These are phyloP conservation scores for Pygoscelis adeliae DNA, from an alignment of 2,113 vertebrate genomes.

Conservation along the genomic window DNA sequence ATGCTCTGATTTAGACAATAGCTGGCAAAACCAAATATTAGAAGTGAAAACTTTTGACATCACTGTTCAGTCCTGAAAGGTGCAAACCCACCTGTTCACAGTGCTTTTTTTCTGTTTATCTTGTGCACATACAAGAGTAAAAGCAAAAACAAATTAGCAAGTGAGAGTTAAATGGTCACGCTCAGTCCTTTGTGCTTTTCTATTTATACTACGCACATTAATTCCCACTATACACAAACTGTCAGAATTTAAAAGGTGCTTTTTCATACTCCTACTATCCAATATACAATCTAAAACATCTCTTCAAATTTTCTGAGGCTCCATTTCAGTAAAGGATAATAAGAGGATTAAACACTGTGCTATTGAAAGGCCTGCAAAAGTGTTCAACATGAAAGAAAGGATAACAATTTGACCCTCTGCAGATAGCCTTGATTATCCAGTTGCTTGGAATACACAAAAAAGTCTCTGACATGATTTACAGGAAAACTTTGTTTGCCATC, in stretches of 20 bases:
- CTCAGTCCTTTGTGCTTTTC: background rate
- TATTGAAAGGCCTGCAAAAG: constrained; percentile 42
- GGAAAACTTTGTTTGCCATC: background rate
- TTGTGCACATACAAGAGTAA: background rate
- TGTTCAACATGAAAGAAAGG: constrained; percentile 34
- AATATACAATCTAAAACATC: constrained; percentile 43
- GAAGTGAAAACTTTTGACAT: background rate
- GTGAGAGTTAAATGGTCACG: background rate
- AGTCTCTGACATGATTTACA: background rate
- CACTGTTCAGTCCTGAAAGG: background rate
- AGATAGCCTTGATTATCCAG: constrained; percentile 21
- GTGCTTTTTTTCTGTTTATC: background rate
- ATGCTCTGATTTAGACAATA: background rate
- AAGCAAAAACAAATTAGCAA: background rate
- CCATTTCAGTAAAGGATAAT: constrained; percentile 11
- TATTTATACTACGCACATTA: background rate
- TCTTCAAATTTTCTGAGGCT: constrained; percentile 45
- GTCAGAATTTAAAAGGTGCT: background rate
- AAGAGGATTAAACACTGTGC: constrained; percentile 34
- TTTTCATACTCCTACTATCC: constrained; percentile 12
- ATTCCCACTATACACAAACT: background rate
- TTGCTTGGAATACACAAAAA: constrained; percentile 33
- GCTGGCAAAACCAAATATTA: background rate
- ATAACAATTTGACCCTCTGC: constrained; percentile 12
- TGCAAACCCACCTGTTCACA: constrained; percentile 4